Evolutionary conservation across 2,888 invertebrate genomes (phyloP), one percentile per base, ranked within the genome.

Genomic region (Glyphotaelius pellucidus): DNA sequence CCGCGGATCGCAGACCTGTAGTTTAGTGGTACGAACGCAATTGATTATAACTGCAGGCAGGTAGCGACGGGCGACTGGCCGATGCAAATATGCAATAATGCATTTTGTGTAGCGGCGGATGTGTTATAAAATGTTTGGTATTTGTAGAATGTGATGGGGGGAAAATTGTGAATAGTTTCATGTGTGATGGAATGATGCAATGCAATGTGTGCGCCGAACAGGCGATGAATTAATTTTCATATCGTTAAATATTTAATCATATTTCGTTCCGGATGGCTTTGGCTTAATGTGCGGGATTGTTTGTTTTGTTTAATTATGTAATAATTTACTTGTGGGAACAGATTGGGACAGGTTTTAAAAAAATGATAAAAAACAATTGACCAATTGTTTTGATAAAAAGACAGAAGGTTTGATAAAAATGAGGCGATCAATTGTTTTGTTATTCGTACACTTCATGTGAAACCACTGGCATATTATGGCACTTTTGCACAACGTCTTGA

Each of bases 21-120:
- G n/a, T 35, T 38, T 38, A 32, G 83, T 38, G 25, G 7, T 30
- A 14, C 81, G 42, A 19, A 47, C 30, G 80, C 30, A 35, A 87
- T 35, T 87, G 91, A 91, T 91, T 91, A 91, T 91, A 87, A 47
- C 91, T 91, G 47, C 91, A 32, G n/a, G 52, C 89, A 92, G 86
- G 90, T 90, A 90, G 86, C 80, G 86, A 80, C 32, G 32, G 81
- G 42, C 83, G 79, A 85, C 35, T n/a, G 86, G 81, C 80, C 87
- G 89, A 89, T 91, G 91, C 92, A 93, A 92, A 93, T 93, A 93
- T 92, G 93, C 93, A 92, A 93, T 93, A 93, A 93, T 93, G 91
- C 92, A 92, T 90, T 92, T 90, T 90, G 81, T 90, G 92, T 87
- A 42, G 38, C 79, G 80, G 93, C 91, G 89, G 91, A 91, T 89